These are phyloP conservation scores for Contarinia nasturtii DNA, from an alignment of 1,140 invertebrate genomes.

Conservation along the genomic window DNA sequence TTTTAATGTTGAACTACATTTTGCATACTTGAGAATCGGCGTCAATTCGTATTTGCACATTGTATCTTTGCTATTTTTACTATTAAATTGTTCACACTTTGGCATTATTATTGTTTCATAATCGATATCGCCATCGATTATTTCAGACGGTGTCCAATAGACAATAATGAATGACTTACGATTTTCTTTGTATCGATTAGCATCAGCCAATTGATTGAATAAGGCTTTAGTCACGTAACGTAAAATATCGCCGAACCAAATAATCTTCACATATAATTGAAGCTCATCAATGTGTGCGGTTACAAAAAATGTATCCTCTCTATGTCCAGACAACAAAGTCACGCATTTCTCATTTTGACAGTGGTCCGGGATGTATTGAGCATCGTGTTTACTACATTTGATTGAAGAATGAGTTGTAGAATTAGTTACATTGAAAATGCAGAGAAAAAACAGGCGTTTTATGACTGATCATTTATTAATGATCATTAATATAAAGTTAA, in stretches of 20 bases:
- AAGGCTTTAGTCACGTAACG: slow-evolving; percentile 26
- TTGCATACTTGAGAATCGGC: slow-evolving; percentile 45
- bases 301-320: slow-evolving; percentile 28
- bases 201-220: slow-evolving; percentile 16
- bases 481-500: too few relatives aligned
- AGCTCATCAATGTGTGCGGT: slow-evolving; percentile 31
- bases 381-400: slow-evolving; percentile 29
- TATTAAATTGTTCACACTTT: slow-evolving; percentile 26
- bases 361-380: slow-evolving; percentile 33
- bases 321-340: slow-evolving; percentile 32
- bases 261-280: slow-evolving; percentile 33
- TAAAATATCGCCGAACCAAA: slow-evolving; percentile 42
- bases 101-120: slow-evolving; percentile 32
- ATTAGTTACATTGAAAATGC: too few relatives aligned
- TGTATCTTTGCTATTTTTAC: slow-evolving; percentile 7
- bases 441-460: too few relatives aligned
- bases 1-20: slow-evolving; percentile 31
- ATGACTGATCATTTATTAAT: too few relatives aligned
- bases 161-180: slow-evolving; percentile 37
- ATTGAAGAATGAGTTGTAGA: too few relatives aligned
- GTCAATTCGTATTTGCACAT: slow-evolving; percentile 42
- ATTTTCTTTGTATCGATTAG: slow-evolving; percentile 3
- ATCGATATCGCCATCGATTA: slow-evolving; percentile 31
- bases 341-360: slow-evolving; percentile 32
- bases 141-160: slow-evolving; percentile 43